Conservation (phyloP, 1,140 invertebrate genomes). For the Drosophila eugracilis region DNA sequence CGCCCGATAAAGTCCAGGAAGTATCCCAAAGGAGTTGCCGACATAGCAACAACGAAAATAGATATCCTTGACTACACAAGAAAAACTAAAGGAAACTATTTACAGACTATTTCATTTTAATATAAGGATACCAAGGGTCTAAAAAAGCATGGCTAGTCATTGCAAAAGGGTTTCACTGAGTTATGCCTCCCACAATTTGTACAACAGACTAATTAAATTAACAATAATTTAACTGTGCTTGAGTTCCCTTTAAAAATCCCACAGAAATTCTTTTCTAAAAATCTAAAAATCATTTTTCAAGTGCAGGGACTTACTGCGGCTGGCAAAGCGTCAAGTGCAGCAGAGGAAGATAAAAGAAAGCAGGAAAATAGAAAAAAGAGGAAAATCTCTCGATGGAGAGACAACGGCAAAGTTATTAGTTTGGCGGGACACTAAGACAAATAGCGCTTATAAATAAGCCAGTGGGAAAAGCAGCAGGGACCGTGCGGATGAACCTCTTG, state of each 20-base stretch:
- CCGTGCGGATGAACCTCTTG: constrained; percentile 12
- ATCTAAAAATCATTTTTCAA: constrained; percentile 1
- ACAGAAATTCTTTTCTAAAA: no score
- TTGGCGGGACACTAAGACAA: constrained; percentile 70
- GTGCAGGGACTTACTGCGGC: constrained; percentile 37
- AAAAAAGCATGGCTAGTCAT: no score
- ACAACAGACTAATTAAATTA: no score
- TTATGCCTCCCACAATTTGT: no score
- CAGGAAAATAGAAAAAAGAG: not conserved
- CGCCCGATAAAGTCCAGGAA: constrained; percentile 67
- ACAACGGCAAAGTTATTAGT: constrained; percentile 66
- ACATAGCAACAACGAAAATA: constrained; percentile 15
- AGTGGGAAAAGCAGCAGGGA: constrained; percentile 21
- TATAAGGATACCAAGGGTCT: no score
- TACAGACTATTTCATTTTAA: no score
- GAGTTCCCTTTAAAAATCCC: no score
- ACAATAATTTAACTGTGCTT: no score
- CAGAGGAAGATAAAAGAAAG: constrained; percentile 13
- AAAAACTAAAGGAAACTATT: constrained; percentile 15
- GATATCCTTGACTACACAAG: constrained; percentile 8
- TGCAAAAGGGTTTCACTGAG: no score
- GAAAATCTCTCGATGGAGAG: constrained; percentile 5
- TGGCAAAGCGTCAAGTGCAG: constrained; percentile 42
- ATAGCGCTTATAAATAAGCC: constrained; percentile 81
- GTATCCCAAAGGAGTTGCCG: constrained; percentile 44